Conservation (phyloP, 2,888 invertebrate genomes). For the Cerastoderma edule region DNA sequence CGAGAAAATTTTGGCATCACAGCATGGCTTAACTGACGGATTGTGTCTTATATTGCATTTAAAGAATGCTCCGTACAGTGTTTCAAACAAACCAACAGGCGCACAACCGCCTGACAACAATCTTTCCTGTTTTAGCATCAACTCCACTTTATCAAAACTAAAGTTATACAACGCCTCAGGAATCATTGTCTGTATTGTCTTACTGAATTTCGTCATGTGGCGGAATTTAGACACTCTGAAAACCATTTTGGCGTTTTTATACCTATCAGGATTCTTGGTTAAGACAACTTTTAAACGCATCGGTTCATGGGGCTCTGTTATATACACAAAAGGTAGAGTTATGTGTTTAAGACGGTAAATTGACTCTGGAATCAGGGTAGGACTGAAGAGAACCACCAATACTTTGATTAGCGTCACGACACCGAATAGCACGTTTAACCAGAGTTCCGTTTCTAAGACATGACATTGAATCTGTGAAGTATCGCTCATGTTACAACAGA, state of each 20-base stretch:
- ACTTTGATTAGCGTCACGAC: constrained; percentile 70
- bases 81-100: constrained; percentile 67
- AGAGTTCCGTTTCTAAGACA: constrained; percentile 58
- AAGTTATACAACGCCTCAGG: constrained; percentile 44
- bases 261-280: constrained; percentile 37
- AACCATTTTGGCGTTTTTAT: constrained; percentile 17
- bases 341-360: constrained; percentile 62
- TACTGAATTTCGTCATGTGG: constrained; percentile 44
- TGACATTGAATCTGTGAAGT: constrained; percentile 29
- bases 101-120: constrained; percentile 65
- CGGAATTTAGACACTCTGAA: constrained; percentile 41
- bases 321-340: constrained; percentile 19
- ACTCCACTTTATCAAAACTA: constrained; percentile 55
- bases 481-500: constrained; percentile 41
- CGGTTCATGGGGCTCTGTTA: constrained; percentile 14
- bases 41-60: constrained; percentile 75
- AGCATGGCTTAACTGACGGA: constrained; percentile 68
- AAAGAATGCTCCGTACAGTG: constrained; percentile 71
- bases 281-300: constrained; percentile 22
- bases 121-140: constrained; percentile 65
- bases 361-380: constrained; percentile 69
- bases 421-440: constrained; percentile 66
- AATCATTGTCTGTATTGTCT: constrained; percentile 34
- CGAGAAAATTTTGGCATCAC: constrained; percentile 59
- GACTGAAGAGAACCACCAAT: constrained; percentile 73